Conservation (phyloP, 2,113 vertebrate species). For the Phodopus roborovskii region DNA sequence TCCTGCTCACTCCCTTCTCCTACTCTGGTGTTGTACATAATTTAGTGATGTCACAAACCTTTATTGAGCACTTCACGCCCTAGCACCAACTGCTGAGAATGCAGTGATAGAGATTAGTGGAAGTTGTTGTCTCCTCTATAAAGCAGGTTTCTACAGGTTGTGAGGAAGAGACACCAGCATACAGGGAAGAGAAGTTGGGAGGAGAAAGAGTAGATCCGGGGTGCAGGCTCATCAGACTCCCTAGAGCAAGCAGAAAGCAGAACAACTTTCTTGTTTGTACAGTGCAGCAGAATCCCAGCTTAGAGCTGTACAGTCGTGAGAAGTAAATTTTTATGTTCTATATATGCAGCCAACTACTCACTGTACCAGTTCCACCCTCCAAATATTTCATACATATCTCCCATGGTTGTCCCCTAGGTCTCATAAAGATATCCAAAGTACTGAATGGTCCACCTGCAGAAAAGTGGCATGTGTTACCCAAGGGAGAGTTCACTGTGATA, state of each 20-base stretch:
- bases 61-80: background rate
- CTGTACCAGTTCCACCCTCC: background rate
- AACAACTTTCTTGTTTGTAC: background rate
- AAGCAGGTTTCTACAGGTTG: background rate
- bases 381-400: background rate
- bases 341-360: background rate
- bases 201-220: rapidly evolving
- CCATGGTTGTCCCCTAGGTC: background rate
- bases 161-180: background rate
- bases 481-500: no score
- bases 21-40: background rate
- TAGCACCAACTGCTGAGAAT: background rate
- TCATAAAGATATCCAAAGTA: background rate
- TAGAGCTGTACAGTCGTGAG: no score
- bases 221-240: background rate
- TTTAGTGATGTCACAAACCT: background rate
- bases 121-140: background rate
- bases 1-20: background rate
- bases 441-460: background rate
- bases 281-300: background rate
- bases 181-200: background rate
- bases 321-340: background rate
- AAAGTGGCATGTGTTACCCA: background rate
- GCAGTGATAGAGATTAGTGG: background rate
- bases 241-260: background rate